phyloP scores from a whole-genome alignment of 2,888 invertebrate genomes.

The Muschampia plurimacula region DNA sequence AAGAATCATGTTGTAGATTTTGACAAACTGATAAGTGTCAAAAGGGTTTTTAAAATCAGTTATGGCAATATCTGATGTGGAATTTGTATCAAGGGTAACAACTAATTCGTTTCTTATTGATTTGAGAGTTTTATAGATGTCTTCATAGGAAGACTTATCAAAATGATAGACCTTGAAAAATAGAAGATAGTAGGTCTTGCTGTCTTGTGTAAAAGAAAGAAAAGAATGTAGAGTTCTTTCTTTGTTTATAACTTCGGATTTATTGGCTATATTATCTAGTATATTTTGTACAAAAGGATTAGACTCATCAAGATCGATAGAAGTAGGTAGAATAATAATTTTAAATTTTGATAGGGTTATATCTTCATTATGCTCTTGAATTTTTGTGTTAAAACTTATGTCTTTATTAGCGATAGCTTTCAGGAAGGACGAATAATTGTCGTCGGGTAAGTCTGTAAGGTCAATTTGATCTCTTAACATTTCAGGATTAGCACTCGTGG shows the following conservation, averaged over 20 bases:
- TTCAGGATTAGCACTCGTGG: no score
- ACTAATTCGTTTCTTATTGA: constrained; percentile 7
- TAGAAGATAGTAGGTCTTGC: constrained; percentile 26
- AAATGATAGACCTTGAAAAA: constrained; percentile 40
- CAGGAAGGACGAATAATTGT: no score
- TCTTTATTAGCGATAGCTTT: no score
- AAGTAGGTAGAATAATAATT: constrained; percentile 31
- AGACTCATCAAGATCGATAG: constrained; percentile 35
- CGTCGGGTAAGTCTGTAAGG: no score
- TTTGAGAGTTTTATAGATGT: constrained; percentile 10
- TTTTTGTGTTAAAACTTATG: no score
- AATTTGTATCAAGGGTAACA: background rate
- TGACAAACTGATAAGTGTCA: constrained; percentile 34
- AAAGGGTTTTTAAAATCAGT: constrained; percentile 39
- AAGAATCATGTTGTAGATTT: constrained; percentile 29
- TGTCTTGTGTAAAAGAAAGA: constrained; percentile 16
- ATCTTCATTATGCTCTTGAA: constrained; percentile 28
- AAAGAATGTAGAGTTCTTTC: constrained; percentile 30
- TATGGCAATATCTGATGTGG: background rate
- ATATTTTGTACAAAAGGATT: constrained; percentile 35
- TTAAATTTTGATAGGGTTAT: constrained; percentile 9
- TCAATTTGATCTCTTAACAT: no score
- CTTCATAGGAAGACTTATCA: constrained; percentile 1
- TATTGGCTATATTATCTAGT: constrained; percentile 7
- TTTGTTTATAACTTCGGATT: constrained; percentile 20